Base-by-base conservation (phyloP, 1,140 invertebrate species). In the Sarcophaga peregrina region DNA sequence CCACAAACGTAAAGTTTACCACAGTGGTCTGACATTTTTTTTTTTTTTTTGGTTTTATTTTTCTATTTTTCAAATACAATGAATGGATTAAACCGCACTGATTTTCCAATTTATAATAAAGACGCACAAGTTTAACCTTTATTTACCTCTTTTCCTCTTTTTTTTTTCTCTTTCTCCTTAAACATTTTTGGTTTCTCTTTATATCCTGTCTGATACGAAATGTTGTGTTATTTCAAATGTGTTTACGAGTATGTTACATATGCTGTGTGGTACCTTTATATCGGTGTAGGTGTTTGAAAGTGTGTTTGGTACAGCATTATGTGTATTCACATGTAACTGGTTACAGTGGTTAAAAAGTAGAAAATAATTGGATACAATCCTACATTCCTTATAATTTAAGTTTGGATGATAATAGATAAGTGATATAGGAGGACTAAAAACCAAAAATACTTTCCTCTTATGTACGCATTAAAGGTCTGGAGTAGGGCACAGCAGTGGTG, bases 31-130 rank as follows among this genome's bases (percentile, higher is more conserved):
- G 13, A 73, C 17, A 20, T 0, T 72, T 20, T 46, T 76, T 76
- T n/a, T 46, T 76, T 9, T 47, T 76, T 8, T 58, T n/a, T 58
- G 15, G 54, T 54, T 54, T 13, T 58, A 15, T 47, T 76, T 8
- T 58, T 7, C n/a, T 58, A n/a, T 54, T 54, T 13, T 58, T n/a
- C 54, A n/a, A 58, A 6, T 58, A 58, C 54, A 58, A 58, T 58
- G 11, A 58, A 75, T 76, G n/a, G 20, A 15, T 46, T 54, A 54
- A 80, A 80, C 78, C 78, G 78, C 78, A 80, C 50, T 52, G 78
- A 80, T 80, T 54, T 58, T 80, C 74, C 78, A 80, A 80, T 80
- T 80, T 54, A 80, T 17, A 48, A 80, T 80, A 47, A 80, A 80
- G 78, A 80, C 78, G 78, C 78, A 80, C 54, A n/a, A n/a, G 13